These are phyloP conservation scores for Huso huso DNA, from an alignment of 2,797 vertebrate species.

Conservation along the genomic window DNA sequence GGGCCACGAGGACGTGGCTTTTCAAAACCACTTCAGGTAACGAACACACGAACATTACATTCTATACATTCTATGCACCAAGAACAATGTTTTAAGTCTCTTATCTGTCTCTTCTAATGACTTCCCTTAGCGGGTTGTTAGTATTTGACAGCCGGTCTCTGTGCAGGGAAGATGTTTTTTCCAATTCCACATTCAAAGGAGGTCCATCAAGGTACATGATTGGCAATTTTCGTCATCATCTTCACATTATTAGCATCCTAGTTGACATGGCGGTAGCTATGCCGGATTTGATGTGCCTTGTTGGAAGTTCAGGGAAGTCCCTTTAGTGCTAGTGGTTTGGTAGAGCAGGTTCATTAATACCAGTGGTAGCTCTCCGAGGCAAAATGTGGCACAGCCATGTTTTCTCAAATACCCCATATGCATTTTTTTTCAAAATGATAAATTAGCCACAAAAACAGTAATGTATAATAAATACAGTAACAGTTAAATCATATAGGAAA, in stretches of 20 bases:
- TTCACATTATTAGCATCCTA: slow-evolving; percentile 99
- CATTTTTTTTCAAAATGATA: too few species aligned
- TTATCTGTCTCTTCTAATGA: slow-evolving; percentile 98
- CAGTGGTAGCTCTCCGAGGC: slow-evolving; percentile 56
- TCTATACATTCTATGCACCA: slow-evolving; percentile 82
- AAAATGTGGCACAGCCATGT: slow-evolving; percentile 35
- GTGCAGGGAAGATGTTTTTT: slow-evolving; percentile 77
- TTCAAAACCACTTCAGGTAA: slow-evolving; percentile 75
- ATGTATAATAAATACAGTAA: too few species aligned
- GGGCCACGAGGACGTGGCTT: slow-evolving; percentile 70
- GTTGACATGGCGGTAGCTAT: slow-evolving; percentile 88
- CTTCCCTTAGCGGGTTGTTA: slow-evolving; percentile 99
- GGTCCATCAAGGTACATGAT: slow-evolving; percentile 98
- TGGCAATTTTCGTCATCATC: slow-evolving; percentile 99
- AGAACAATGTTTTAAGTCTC: slow-evolving; percentile 95
- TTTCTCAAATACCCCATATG: slow-evolving; percentile 1
- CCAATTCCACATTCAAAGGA: slow-evolving; percentile 93
- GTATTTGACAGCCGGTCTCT: slow-evolving; percentile 98
- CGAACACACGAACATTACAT: slow-evolving; percentile 75
- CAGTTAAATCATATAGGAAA: too few species aligned
- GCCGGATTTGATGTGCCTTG: slow-evolving; percentile 78
- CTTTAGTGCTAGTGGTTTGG: slow-evolving; percentile 63
- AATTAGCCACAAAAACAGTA: too few species aligned
- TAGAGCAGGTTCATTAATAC: slow-evolving; percentile 53
- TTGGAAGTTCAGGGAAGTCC: slow-evolving; percentile 82